These are phyloP conservation scores for Alfaro cultratus DNA, from an alignment of 2,797 vertebrate genomes.

Conservation along the genomic window DNA sequence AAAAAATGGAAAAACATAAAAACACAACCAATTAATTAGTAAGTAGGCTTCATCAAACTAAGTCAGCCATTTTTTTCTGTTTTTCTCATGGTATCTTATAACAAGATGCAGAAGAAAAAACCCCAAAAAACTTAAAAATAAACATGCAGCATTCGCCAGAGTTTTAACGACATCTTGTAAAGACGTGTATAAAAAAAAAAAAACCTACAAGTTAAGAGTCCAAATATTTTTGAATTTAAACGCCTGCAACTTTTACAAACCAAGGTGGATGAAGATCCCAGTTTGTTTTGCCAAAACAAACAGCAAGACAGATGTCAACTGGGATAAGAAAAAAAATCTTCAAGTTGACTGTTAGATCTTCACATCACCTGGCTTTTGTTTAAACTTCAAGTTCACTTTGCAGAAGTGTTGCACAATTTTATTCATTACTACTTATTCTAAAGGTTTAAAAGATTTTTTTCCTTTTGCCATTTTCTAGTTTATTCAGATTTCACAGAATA, in stretches of 20 bases:
- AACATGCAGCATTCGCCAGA: neutral
- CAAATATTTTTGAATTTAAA: neutral
- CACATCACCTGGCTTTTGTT: neutral
- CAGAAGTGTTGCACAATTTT: neutral
- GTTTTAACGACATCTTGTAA: neutral
- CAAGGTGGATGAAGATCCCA: neutral
- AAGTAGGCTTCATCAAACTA: neutral
- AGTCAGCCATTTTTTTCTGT: neutral
- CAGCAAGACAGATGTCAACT: neutral
- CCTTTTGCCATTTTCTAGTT: neutral
- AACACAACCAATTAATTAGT: no score
- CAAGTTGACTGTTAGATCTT: neutral
- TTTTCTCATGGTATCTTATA: neutral
- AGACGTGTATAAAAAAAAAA: neutral
- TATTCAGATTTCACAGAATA: neutral
- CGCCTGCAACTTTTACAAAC: neutral
- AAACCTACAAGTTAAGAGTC: neutral
- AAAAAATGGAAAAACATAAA: neutral
- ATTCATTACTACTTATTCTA: neutral
- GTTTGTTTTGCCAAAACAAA: neutral
- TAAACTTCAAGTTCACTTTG: neutral
- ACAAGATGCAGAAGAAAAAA: neutral
- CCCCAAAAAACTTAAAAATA: neutral
- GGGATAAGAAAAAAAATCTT: neutral
- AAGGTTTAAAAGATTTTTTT: neutral